phyloP scores from a whole-genome alignment of 2,888 invertebrate species.

The Tachina lurida region DNA sequence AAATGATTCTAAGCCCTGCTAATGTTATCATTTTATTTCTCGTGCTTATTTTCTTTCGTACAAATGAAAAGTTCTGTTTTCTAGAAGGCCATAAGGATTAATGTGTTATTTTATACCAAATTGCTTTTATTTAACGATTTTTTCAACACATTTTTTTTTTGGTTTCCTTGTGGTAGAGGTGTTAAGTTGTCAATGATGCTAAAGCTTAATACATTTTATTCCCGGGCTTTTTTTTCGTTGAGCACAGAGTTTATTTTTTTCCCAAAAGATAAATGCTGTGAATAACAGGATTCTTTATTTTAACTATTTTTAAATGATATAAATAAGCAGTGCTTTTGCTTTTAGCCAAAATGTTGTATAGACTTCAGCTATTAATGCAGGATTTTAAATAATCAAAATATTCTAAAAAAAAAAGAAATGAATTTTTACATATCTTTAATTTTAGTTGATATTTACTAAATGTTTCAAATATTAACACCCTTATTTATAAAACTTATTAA shows the following conservation, averaged over 20 bases:
- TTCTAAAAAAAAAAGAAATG: too few relatives aligned
- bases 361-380: too few relatives aligned
- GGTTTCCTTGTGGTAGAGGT: conserved; percentile 53
- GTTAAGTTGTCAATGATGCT: conserved; percentile 70
- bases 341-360: too few relatives aligned
- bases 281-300: conserved; percentile 24
- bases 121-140: conserved; percentile 51
- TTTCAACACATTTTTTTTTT: conserved; percentile 15
- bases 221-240: conserved; percentile 18
- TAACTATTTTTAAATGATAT: background rate
- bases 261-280: conserved; percentile 33
- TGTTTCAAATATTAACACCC: too few relatives aligned
- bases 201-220: conserved; percentile 60
- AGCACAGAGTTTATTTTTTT: conserved; percentile 31
- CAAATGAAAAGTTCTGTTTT: conserved; percentile 16
- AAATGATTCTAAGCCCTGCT: conserved; percentile 20
- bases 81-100: conserved; percentile 47
- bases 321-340: background rate
- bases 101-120: conserved; percentile 62
- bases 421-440: too few relatives aligned
- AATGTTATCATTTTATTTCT: conserved; percentile 5
- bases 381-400: too few relatives aligned
- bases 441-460: too few relatives aligned
- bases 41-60: background rate
- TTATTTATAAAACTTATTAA: too few relatives aligned